phyloP scores from a whole-genome alignment of 37 sponge, comb jelly and placozoan species.

The Halisarca cf. caerulea region DNA sequence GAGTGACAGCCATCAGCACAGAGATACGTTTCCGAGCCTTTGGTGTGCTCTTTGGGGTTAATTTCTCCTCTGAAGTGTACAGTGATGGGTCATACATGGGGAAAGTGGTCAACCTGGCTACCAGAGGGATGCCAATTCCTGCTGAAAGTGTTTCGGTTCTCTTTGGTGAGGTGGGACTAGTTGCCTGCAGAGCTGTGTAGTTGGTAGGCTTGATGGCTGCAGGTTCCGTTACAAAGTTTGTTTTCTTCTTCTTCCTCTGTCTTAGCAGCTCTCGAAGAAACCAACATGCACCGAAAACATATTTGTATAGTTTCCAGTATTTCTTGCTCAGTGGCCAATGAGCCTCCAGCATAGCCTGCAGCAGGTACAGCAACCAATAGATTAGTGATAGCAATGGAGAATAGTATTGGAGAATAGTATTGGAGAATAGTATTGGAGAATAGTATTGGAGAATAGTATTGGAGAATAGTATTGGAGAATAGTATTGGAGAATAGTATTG shows the following conservation, averaged over 20 bases:
- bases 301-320: conserved; percentile 59
- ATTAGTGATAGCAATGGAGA: too few species aligned
- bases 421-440: too few species aligned
- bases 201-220: neutral
- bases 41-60: neutral
- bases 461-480: too few species aligned
- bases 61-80: neutral
- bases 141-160: neutral
- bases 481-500: too few species aligned
- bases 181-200: neutral
- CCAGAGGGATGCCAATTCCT: conserved; percentile 15
- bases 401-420: neutral
- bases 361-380: neutral
- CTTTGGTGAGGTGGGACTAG: neutral
- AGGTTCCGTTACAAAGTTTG: neutral
- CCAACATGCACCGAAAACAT: conserved; percentile 59
- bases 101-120: conserved; percentile 1
- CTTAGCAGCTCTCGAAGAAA: conserved; percentile 28
- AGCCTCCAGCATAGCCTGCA: conserved; percentile 64
- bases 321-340: conserved; percentile 61
- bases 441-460: too few species aligned
- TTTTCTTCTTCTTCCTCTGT: neutral
- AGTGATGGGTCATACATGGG: conserved; percentile 11
- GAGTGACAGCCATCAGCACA: neutral
- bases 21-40: neutral